These are phyloP conservation scores for Seriola aureovittata DNA, from an alignment of 2,113 vertebrate genomes.

Conservation along the genomic window DNA sequence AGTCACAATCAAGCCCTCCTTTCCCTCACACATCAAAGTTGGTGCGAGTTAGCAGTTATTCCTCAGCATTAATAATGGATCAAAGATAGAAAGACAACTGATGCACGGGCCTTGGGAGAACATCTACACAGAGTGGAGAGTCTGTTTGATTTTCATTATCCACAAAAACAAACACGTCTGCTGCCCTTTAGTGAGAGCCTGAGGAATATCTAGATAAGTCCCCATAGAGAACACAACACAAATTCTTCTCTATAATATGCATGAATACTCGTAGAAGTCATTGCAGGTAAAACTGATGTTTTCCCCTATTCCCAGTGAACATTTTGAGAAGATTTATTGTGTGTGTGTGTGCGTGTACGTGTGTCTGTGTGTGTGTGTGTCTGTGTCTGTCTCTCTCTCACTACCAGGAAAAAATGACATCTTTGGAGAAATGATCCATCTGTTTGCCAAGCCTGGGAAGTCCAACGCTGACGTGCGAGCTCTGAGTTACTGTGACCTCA, in stretches of 20 bases:
- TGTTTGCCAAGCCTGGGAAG: slow-evolving; percentile 95
- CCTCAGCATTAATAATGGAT: slow-evolving; percentile 71
- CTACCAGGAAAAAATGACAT: slow-evolving; percentile 96
- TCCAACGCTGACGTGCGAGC: slow-evolving; percentile 97
- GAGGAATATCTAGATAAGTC: slow-evolving; percentile 21
- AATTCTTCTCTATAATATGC: slow-evolving; percentile 2
- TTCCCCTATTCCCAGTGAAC: background rate
- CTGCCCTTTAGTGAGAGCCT: slow-evolving; percentile 41
- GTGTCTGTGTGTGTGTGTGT: slow-evolving; percentile 30
- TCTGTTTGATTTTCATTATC: slow-evolving; percentile 61
- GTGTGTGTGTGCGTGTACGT: slow-evolving; percentile 29
- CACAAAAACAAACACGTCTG: slow-evolving; percentile 62
- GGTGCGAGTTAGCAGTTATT: slow-evolving; percentile 57
- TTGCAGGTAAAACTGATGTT: slow-evolving; percentile 2
- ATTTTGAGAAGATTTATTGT: background rate
- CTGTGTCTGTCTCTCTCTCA: slow-evolving; percentile 37
- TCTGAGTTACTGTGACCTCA: slow-evolving; percentile 97
- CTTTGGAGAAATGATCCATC: slow-evolving; percentile 98
- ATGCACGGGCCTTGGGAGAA: slow-evolving; percentile 56
- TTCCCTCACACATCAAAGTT: slow-evolving; percentile 67
- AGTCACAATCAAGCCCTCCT: slow-evolving; percentile 55
- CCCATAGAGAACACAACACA: slow-evolving; percentile 13
- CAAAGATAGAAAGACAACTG: slow-evolving; percentile 66
- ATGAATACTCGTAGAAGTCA: slow-evolving; percentile 8
- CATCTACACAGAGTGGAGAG: slow-evolving; percentile 44